Evolutionary conservation across 2,797 vertebrate species (phyloP).

Genomic region (Neosalanx taihuensis): DNA sequence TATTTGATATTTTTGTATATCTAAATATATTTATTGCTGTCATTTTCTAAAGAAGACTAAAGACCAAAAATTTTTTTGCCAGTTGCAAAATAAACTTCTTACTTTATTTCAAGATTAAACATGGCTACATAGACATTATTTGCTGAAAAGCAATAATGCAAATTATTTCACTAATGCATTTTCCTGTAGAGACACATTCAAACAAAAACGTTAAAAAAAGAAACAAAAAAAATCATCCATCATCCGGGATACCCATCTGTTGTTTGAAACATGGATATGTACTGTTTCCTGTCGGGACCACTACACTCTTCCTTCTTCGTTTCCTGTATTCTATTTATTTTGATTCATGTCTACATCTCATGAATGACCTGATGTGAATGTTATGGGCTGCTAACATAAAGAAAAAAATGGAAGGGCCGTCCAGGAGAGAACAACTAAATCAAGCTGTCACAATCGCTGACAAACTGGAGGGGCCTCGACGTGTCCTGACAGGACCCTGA

Average conservation of each 20-base stretch:
- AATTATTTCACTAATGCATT: no score
- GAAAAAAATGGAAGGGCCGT: background rate
- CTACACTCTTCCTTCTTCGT: slow-evolving; percentile 8
- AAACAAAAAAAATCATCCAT: background rate
- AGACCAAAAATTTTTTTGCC: no score
- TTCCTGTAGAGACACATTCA: background rate
- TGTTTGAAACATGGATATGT: background rate
- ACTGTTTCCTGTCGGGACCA: slow-evolving; percentile 7
- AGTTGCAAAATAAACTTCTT: no score
- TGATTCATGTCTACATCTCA: slow-evolving; percentile 32
- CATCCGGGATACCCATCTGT: background rate
- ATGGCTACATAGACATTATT: no score
- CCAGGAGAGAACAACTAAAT: slow-evolving; percentile 21
- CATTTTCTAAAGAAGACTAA: no score
- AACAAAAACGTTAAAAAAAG: background rate
- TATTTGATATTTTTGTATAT: no score
- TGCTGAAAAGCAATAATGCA: no score
- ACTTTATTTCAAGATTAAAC: no score
- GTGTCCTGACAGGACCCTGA: background rate
- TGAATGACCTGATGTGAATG: background rate
- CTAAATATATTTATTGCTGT: no score
- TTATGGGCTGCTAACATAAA: slow-evolving; percentile 25
- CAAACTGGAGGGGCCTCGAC: background rate
- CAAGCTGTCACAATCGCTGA: background rate
- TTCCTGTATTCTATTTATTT: slow-evolving; percentile 18